Evolutionary conservation across 2,888 invertebrate genomes (phyloP).

Genomic region (Tanaodytes sp.): DNA sequence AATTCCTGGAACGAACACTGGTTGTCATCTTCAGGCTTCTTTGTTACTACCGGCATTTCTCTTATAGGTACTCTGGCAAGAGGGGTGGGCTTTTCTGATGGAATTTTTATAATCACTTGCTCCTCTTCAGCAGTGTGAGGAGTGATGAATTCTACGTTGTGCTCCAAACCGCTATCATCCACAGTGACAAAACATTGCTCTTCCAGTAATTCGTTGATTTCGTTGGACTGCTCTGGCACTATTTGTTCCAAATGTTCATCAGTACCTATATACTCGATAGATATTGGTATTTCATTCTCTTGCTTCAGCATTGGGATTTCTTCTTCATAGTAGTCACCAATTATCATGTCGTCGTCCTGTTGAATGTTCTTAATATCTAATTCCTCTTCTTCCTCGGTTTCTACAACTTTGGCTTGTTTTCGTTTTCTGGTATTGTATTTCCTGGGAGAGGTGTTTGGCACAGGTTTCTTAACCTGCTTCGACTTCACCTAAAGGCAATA

Average conservation of each 20-base stretch:
- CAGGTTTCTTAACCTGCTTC: conserved; percentile 29
- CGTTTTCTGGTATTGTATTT: conserved; percentile 41
- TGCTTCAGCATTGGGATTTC: conserved; percentile 33
- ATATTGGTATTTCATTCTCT: conserved; percentile 31
- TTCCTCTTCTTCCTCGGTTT: conserved; percentile 12
- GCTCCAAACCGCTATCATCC: neutral
- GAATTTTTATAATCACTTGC: conserved; percentile 10
- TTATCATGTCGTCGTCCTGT: conserved; percentile 11
- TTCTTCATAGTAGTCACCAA: conserved; percentile 25
- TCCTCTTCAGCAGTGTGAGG: conserved; percentile 15
- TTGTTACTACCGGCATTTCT: conserved; percentile 34
- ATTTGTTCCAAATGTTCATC: conserved; percentile 36
- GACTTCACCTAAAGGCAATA: conserved; percentile 28
- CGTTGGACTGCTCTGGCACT: conserved; percentile 22
- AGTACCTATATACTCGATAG: conserved; percentile 31
- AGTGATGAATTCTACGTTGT: conserved; percentile 26
- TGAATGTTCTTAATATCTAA: neutral
- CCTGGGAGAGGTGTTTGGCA: neutral
- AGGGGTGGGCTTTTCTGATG: conserved; percentile 25
- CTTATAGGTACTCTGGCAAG: conserved; percentile 27
- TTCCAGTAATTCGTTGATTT: conserved; percentile 31
- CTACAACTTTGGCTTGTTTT: conserved; percentile 22
- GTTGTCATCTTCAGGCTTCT: conserved; percentile 35
- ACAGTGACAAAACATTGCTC: conserved; percentile 37
- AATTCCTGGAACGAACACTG: conserved; percentile 36